phyloP scores from a whole-genome alignment of 1,140 invertebrate species.

The Bombus affinis region DNA sequence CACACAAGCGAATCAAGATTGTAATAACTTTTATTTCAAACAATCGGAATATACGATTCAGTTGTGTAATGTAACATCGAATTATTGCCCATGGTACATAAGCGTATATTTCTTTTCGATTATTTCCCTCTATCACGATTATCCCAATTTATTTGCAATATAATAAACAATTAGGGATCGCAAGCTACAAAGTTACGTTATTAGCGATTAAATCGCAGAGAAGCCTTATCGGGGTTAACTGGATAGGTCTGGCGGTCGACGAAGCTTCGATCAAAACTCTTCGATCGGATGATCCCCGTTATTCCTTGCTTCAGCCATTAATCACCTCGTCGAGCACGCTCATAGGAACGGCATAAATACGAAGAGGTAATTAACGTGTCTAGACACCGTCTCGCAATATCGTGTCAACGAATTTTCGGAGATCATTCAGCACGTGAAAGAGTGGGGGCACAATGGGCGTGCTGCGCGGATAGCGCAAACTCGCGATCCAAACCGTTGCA shows the following conservation, averaged over 20 bases:
- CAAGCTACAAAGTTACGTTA: not conserved
- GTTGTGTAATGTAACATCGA: too few species aligned
- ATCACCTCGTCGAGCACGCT: not conserved
- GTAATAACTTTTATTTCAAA: not conserved
- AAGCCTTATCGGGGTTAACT: not conserved
- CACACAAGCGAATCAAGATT: not conserved
- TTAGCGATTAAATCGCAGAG: not conserved
- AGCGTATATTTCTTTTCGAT: too few species aligned
- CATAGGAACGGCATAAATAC: slow-evolving; percentile 5
- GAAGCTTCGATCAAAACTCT: not conserved
- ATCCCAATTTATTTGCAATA: too few species aligned
- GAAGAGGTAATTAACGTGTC: slow-evolving; percentile 41
- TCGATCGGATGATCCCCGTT: not conserved
- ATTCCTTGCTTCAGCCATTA: not conserved
- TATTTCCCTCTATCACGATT: too few species aligned
- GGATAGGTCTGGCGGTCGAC: too few species aligned
- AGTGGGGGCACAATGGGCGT: slow-evolving; percentile 21
- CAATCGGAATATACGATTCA: too few species aligned
- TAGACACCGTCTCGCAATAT: slow-evolving; percentile 36
- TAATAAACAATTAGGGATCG: not conserved
- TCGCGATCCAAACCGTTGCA: slow-evolving; percentile 24
- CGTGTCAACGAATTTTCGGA: slow-evolving; percentile 43
- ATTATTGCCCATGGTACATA: too few species aligned
- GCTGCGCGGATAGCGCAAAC: not conserved
- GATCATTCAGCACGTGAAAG: not conserved